Base-by-base conservation (phyloP, 2,888 invertebrate genomes). In the Lasioglossum malachurum region DNA sequence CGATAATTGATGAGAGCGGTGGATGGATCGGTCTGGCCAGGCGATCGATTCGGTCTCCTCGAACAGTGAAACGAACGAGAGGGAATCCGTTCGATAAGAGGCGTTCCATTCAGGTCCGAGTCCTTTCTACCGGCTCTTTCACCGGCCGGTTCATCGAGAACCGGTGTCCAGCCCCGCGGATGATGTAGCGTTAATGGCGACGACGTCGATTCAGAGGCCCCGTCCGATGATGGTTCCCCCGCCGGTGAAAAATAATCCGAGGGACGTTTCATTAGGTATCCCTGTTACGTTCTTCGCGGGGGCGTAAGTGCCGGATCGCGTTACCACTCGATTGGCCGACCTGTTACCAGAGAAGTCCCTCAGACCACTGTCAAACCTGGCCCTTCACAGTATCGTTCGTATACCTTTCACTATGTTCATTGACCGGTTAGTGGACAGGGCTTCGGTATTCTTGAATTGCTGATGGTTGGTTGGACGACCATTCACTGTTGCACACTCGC, bases 221-320 rank as follows among this genome's bases (percentile, higher is more conserved):
- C 57, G 31, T 16, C 57, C 64, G 16, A 19, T 35, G 57, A 57
- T 41, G n/a, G 57, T 41, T 44, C 38, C 23, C 23, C 46, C 16
- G n/a, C n/a, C 27, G 76, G 75, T 85, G 86, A 86, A 86, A 86
- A 86, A 86, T 86, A 86, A 86, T 86, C 87, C 85, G 71, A 14
- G 19, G 49, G 75, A 79, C 86, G 73, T 79, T 75, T 82, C 86
- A 82, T 86, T 86, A 79, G 81, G 78, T 85, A 86, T 85, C 86
- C 81, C 75, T 49, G 72, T 86, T 85, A 86, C 85, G 77, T 71
- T 75, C 41, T 31, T 41, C 77, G 77, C 27, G 57, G 80, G 69
- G 44, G 74, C 53, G 74, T 80, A 77, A 84, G 85, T 86, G 85
- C 77, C 31, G 80, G 78, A 82, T 87, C 79, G 74, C 86, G 83